Evolutionary conservation across 2,888 invertebrate species (phyloP).

Genomic region (Timema podura): DNA sequence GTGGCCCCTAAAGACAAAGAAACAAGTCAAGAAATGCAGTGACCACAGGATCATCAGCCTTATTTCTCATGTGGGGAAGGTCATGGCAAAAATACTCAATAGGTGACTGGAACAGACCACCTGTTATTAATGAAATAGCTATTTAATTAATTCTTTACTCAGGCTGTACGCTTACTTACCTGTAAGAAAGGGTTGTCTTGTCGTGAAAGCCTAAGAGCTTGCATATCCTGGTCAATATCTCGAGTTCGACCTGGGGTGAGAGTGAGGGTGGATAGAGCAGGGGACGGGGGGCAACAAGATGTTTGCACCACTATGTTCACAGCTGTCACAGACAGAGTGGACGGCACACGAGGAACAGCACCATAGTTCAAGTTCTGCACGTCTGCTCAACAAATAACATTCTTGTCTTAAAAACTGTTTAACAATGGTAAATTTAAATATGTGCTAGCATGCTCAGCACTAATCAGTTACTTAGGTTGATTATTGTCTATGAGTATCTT

Average conservation of each 20-base stretch:
- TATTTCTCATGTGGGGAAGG: too few relatives aligned
- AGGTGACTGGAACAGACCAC: too few relatives aligned
- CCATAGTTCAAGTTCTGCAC: slow-evolving; percentile 24
- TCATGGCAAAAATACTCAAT: too few relatives aligned
- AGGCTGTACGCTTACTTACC: slow-evolving; percentile 45
- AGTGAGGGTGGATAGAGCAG: slow-evolving; percentile 60
- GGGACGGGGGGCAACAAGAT: slow-evolving; percentile 43
- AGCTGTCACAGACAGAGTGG: slow-evolving; percentile 47
- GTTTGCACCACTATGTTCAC: slow-evolving; percentile 41
- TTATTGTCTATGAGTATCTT: too few relatives aligned
- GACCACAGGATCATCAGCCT: too few relatives aligned
- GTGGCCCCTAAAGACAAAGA: too few relatives aligned
- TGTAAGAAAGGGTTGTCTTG: slow-evolving; percentile 82
- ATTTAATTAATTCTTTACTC: not conserved
- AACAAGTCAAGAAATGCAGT: too few relatives aligned
- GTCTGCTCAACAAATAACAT: not conserved
- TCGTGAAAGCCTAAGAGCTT: slow-evolving; percentile 70
- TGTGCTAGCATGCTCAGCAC: too few relatives aligned
- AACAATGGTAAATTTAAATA: too few relatives aligned
- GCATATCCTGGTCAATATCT: slow-evolving; percentile 81
- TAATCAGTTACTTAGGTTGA: too few relatives aligned
- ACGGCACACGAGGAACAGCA: slow-evolving; percentile 45
- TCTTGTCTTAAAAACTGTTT: too few relatives aligned
- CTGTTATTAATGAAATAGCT: too few relatives aligned
- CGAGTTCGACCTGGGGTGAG: slow-evolving; percentile 69